Evolutionary conservation across 2,888 invertebrate species (phyloP), one percentile per base, ranked within the genome.

Genomic region (Coenonympha arcania): DNA sequence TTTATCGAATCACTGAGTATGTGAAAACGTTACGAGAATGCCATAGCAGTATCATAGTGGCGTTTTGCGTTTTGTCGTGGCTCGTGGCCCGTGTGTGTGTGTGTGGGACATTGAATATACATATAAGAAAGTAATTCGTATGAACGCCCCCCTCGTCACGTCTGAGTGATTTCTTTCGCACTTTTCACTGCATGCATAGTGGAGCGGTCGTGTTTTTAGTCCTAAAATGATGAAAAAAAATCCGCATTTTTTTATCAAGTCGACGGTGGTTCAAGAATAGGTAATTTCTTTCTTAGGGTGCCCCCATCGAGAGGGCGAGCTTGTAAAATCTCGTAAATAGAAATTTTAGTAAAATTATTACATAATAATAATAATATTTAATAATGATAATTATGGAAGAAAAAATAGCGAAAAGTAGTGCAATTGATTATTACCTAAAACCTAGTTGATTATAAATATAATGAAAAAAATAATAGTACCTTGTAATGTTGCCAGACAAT

Each of bases 401-500:
- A 57, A 60, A 61, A 63, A 79, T 81, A 82, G 82, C 75, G 68
- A 73, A 76, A 71, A 75, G 83, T 85, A 85, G 84, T 70, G 77
- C 80, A 83, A 84, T 84, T 85, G 74, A 80, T 79, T 72, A 71
- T 65, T 71, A 75, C 69, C 66, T 72, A 61, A 52, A 44, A 79
- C 72, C 77, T 85, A 84, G 84, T 78, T 81, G 77, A 80, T 73
- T 80, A 79, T 77, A 48, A 39, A 58, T 59, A 60, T 62, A 75
- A 74, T 75, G 62, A 39, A 39, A 39, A 64, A 65, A 68, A 73
- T 76, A 76, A 77, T 79, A 80, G 16, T 76, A 76, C 70, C 69
- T 76, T 75, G 68, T 76, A 78, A 79, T 69, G 73, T 79, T 77
- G 80, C 81, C 82, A 81, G 83, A 78, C 77, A 80, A 81, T 83